A percentile compares a stretch with the other conserved stretches of the same genome.
These are phyloP conservation scores for Zaprionus gabonicus DNA, from an alignment of 1,140 invertebrate genomes.

Conservation along the genomic window DNA sequence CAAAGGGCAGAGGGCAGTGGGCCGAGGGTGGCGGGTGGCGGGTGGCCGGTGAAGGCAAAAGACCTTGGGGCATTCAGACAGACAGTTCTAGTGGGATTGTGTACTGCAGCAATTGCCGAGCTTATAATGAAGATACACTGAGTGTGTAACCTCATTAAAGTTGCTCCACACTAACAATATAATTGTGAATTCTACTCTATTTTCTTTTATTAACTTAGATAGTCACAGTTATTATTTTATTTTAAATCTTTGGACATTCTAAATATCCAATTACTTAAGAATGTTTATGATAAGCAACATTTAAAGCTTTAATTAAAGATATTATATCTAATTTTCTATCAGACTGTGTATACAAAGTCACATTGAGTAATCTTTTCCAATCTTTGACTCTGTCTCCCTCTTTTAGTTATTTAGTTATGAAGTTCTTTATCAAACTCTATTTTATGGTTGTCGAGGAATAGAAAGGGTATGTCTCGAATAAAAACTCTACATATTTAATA, in stretches of 20 bases:
- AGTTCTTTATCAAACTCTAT: too few relatives aligned
- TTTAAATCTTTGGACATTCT: too few relatives aligned
- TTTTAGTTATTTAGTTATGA: too few relatives aligned
- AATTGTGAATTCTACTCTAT: background rate
- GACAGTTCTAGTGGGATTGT: background rate
- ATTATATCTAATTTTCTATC: background rate
- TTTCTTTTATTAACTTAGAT: too few relatives aligned
- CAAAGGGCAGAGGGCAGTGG: constrained; percentile 11
- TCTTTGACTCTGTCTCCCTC: background rate
- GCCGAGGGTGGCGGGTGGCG: background rate
- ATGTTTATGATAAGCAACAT: too few relatives aligned
- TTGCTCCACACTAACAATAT: background rate
- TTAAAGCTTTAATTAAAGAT: too few relatives aligned
- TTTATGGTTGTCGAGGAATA: too few relatives aligned
- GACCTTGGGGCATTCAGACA: constrained; percentile 8
- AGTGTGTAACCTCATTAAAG: background rate
- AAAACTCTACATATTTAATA: too few relatives aligned
- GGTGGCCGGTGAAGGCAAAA: background rate
- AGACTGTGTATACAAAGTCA: background rate
- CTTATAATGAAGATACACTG: background rate
- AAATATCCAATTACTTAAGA: too few relatives aligned
- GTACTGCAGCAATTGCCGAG: background rate
- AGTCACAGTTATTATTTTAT: too few relatives aligned
- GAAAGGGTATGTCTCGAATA: too few relatives aligned
- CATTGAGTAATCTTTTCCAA: background rate